Evolutionary conservation across 2,888 invertebrate species (phyloP).

Genomic region (Nowickia ferox): DNA sequence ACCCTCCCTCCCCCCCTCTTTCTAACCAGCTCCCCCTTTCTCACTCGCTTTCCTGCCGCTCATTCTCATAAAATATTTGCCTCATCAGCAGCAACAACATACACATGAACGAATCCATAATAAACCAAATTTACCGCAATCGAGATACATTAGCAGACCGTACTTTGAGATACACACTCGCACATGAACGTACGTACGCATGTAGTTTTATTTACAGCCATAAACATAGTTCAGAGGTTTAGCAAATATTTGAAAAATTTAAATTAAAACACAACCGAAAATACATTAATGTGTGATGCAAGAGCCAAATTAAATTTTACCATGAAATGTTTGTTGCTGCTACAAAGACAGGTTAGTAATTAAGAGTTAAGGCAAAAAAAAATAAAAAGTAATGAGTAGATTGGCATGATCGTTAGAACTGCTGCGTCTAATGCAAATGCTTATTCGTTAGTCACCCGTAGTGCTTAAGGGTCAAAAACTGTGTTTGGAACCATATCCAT

Average conservation of each 20-base stretch:
- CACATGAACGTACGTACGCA: constrained; percentile 2
- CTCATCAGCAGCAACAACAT: constrained; percentile 49
- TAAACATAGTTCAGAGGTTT: constrained; percentile 60
- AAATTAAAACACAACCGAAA: constrained; percentile 51
- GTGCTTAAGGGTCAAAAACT: too few relatives aligned
- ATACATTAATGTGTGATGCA: constrained; percentile 16
- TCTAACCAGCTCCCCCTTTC: too few relatives aligned
- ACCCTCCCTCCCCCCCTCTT: not conserved
- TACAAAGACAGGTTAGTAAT: not conserved
- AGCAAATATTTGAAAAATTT: constrained; percentile 59
- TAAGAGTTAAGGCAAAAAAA: not conserved
- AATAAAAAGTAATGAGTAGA: not conserved
- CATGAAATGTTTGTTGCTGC: not conserved
- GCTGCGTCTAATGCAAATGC: too few relatives aligned
- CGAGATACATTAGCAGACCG: constrained; percentile 59
- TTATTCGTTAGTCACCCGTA: too few relatives aligned
- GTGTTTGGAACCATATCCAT: too few relatives aligned
- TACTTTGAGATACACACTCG: not conserved
- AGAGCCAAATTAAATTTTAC: not conserved
- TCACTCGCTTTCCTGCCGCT: not conserved
- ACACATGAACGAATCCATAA: constrained; percentile 56
- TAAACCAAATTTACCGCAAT: constrained; percentile 67
- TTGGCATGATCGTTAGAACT: too few relatives aligned
- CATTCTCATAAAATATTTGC: constrained; percentile 50
- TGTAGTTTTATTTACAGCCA: constrained; percentile 32